These are phyloP conservation scores for Parnassius orleans DNA, from an alignment of 2,888 invertebrate genomes.

Conservation along the genomic window DNA sequence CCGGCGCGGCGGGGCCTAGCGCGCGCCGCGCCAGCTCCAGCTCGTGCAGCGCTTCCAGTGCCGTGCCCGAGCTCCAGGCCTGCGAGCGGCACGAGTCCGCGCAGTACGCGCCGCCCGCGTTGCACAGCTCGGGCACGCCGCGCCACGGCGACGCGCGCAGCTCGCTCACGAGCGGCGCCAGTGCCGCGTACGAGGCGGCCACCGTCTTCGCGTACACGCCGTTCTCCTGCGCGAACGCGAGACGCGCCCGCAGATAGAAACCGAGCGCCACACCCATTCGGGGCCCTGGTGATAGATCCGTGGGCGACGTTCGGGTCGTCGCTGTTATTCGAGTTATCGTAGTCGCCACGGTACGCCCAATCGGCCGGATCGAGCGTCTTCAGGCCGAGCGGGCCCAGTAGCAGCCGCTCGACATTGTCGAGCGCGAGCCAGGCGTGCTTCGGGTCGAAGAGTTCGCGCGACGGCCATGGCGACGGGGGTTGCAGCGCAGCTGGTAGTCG, in stretches of 20 bases:
- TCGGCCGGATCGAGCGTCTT: slow-evolving; percentile 98
- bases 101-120: slow-evolving; percentile 91
- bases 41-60: slow-evolving; percentile 90
- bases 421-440: slow-evolving; percentile 94
- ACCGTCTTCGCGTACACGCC: slow-evolving; percentile 84
- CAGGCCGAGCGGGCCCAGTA: slow-evolving; percentile 96
- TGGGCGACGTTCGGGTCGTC: slow-evolving; percentile 90
- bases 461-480: slow-evolving; percentile 95
- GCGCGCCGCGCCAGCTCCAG: slow-evolving; percentile 68
- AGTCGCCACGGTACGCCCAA: slow-evolving; percentile 96
- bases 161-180: slow-evolving; percentile 85
- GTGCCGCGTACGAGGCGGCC: slow-evolving; percentile 52
- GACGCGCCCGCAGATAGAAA: slow-evolving; percentile 93
- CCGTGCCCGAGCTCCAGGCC: slow-evolving; percentile 96
- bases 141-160: slow-evolving; percentile 92
- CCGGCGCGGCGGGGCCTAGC: slow-evolving; percentile 37
- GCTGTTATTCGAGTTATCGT: slow-evolving; percentile 95
- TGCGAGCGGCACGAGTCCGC: slow-evolving; percentile 95
- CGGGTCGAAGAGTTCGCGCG: slow-evolving; percentile 92
- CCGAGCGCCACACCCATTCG: slow-evolving; percentile 99
- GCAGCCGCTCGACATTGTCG: slow-evolving; percentile 85
- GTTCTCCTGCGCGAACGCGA: slow-evolving; percentile 87
- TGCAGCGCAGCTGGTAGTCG: slow-evolving; percentile 97
- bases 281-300: slow-evolving; percentile 99
- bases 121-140: slow-evolving; percentile 97